Conservation (phyloP, 37 sponge, comb jelly and placozoan genomes). For the Haliclona indistincta region DNA sequence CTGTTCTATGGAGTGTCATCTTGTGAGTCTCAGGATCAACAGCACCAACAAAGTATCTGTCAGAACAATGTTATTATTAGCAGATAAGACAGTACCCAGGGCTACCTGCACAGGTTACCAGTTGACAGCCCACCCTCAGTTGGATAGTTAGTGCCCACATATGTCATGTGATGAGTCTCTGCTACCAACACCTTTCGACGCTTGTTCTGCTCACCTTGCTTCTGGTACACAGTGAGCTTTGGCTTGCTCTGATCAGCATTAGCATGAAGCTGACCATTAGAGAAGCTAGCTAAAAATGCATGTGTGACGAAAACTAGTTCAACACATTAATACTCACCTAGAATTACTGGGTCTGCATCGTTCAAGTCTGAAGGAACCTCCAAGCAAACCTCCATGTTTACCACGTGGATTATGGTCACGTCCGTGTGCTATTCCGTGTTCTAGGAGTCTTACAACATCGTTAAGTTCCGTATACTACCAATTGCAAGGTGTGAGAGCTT, state of each 20-base stretch:
- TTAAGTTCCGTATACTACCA: too few species aligned
- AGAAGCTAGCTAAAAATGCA: constrained; percentile 34
- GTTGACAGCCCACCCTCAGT: constrained; percentile 1
- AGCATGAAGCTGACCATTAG: constrained; percentile 37
- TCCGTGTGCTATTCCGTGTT: neutral
- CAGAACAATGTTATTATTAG: neutral
- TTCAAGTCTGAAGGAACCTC: neutral
- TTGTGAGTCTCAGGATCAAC: constrained; percentile 23
- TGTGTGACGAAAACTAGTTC: neutral
- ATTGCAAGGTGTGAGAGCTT: too few species aligned
- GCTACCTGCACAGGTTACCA: neutral
- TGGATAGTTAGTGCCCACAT: constrained; percentile 47
- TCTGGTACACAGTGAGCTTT: constrained; percentile 40
- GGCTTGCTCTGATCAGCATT: constrained; percentile 10
- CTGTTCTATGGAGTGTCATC: constrained; percentile 47
- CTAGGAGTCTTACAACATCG: too few species aligned
- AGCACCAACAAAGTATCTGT: constrained; percentile 50
- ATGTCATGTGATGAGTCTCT: constrained; percentile 30
- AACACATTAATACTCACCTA: neutral
- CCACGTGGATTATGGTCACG: neutral
- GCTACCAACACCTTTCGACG: constrained; percentile 39
- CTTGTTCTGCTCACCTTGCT: constrained; percentile 21
- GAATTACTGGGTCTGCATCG: neutral
- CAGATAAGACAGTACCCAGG: neutral
- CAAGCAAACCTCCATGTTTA: neutral